These are phyloP conservation scores for Pristiophorus japonicus DNA, from an alignment of 2,113 vertebrate genomes.

Conservation along the genomic window DNA sequence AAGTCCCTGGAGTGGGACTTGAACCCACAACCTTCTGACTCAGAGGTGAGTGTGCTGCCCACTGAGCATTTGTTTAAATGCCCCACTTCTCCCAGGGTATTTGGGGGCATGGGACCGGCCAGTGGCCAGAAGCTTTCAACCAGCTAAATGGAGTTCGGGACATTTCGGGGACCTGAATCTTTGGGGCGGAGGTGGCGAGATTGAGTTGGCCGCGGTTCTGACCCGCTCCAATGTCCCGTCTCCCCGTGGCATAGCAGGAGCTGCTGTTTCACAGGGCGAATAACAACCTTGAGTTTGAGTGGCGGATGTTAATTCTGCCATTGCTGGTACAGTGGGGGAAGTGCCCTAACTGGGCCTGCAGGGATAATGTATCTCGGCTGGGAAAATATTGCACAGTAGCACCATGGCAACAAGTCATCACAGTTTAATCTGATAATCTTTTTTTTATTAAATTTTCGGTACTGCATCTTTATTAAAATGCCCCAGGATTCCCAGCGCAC, in stretches of 20 bases:
- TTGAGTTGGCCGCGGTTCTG: no score
- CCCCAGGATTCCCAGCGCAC: conserved; percentile 74
- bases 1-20: no score
- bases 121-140: no score
- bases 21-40: no score
- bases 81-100: no score
- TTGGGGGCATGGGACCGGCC: no score
- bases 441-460: conserved; percentile 87
- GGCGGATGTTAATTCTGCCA: conserved; percentile 40
- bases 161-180: no score
- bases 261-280: neutral
- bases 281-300: neutral
- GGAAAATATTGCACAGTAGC: conserved; percentile 75
- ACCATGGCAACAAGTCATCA: conserved; percentile 76
- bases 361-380: conserved; percentile 39
- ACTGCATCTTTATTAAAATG: conserved; percentile 92
- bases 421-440: conserved; percentile 89
- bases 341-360: conserved; percentile 39
- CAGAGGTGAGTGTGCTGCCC: no score
- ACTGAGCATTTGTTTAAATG: no score
- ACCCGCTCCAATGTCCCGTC: neutral
- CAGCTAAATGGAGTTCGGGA: no score
- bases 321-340: conserved; percentile 20
- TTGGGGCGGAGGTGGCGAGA: no score
- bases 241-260: neutral